Base-by-base conservation (phyloP, 37 sponge, comb jelly and placozoan genomes). In the Crambe crambe region DNA sequence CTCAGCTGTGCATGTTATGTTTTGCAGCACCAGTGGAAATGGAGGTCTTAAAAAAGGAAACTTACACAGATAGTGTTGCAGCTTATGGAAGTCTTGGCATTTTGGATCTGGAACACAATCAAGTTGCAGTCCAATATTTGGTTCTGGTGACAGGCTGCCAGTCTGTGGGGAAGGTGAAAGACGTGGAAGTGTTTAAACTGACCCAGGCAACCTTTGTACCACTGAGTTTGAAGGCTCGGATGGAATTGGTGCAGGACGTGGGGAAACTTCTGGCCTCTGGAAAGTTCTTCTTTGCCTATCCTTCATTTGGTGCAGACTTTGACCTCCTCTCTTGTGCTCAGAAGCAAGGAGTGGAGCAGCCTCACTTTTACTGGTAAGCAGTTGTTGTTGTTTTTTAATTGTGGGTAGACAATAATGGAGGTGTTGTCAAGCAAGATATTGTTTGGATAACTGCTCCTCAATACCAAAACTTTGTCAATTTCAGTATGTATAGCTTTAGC, bases 11-110 rank as follows among this genome's bases (percentile, higher is more conserved):
- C 12, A 12, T 47, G 51, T 47, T 12, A 15, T 12, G 10, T 15
- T 12, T 12, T 31, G 0, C 86, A 95, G 95, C 80, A 17, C 83
- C 77, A 47, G 68, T 42, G 5, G 95, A 95, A 69, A 58, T 62
- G 30, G 92, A 91, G 2, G 56, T 81, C n/a, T 30, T 91, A 17
- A 73, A 80, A 0, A 82, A 79, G 38, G 77, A 85, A 18, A 32
- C 31, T 26, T 88, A 91, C 73, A 34, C 63, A 15, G 89, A 91
- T 17, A 44, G 64, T 23, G 37, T 80, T 36, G 61, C 80, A 22
- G 89, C 95, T 18, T 85, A 89, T 71, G 86, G 86, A 0, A 85
- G 80, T 72, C 86, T 95, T 54, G 95, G 95, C 2, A 92, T 95
- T 3, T 72, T 95, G 41, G 64, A 22, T 4, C 74, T 83, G 22